Percentiles rank a stretch among this genome's conserved stretches.
phyloP scores from a whole-genome alignment of 2,797 vertebrate species.

The Helarctos malayanus region DNA sequence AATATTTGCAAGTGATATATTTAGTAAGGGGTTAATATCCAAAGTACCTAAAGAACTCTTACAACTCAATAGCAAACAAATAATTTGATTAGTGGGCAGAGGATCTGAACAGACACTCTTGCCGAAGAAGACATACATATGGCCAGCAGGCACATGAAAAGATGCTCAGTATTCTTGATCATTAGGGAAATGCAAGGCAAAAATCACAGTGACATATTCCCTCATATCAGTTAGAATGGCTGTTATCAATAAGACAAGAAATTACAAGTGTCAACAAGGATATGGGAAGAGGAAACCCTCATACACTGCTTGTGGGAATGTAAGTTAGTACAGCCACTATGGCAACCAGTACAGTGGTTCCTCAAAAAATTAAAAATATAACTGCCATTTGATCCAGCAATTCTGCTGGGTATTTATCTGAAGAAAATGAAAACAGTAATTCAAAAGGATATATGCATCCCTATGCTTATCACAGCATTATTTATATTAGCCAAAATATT shows the following conservation, averaged over 20 bases:
- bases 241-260: neutral
- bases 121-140: neutral
- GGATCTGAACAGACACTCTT: neutral
- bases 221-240: neutral
- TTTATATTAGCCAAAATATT: neutral
- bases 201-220: neutral
- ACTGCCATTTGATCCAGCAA: neutral
- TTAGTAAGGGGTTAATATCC: neutral
- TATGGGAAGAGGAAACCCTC: neutral
- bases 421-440: neutral
- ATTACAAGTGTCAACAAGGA: neutral
- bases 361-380: neutral
- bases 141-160: neutral
- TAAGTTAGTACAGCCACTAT: neutral
- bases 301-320: neutral
- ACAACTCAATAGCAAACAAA: neutral
- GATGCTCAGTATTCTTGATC: neutral
- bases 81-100: neutral
- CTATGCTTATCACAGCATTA: neutral
- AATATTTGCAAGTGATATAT: neutral
- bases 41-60: neutral
- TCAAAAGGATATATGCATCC: neutral
- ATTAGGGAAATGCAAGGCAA: neutral
- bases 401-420: neutral
- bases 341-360: neutral